Conservation (phyloP, 1,140 invertebrate species). For the Scylla paramamosain region DNA sequence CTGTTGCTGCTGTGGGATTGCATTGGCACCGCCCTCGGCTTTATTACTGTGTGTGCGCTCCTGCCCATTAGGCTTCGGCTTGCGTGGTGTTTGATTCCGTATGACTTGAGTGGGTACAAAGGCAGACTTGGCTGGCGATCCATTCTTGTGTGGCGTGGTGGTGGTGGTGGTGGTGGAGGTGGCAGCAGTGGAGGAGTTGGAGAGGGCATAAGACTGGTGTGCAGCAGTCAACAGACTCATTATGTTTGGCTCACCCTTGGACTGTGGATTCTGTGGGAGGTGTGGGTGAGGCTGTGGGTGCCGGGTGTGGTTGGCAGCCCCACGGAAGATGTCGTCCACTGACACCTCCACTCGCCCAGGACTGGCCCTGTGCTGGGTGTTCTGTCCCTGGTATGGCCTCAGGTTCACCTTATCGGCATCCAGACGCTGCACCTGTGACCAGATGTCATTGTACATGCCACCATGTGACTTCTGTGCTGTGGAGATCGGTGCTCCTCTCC, state of each 20-base stretch:
- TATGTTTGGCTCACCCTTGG: neutral
- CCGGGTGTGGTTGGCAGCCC: neutral
- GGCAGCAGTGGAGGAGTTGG: neutral
- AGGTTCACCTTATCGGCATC: neutral
- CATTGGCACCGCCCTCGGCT: neutral
- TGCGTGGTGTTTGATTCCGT: slow-evolving; percentile 62
- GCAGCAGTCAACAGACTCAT: slow-evolving; percentile 12
- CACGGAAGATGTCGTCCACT: slow-evolving; percentile 70
- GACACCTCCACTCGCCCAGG: slow-evolving; percentile 44
- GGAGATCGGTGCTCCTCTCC: slow-evolving; percentile 4
- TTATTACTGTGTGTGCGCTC: neutral
- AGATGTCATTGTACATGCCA: slow-evolving; percentile 53
- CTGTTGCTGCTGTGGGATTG: neutral
- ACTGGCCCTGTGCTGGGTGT: neutral
- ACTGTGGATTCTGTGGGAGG: neutral
- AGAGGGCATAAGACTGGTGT: neutral
- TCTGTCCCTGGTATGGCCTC: neutral
- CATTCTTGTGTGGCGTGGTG: neutral
- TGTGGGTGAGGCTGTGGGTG: neutral
- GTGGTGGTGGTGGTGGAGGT: neutral
- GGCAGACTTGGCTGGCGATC: slow-evolving; percentile 62
- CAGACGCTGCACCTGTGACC: slow-evolving; percentile 60
- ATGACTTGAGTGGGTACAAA: slow-evolving; percentile 70
- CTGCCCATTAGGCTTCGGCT: slow-evolving; percentile 18
- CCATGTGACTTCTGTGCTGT: neutral